These are phyloP conservation scores for Trematocara nigrifrons DNA, from an alignment of 2,113 vertebrate genomes.

Conservation along the genomic window DNA sequence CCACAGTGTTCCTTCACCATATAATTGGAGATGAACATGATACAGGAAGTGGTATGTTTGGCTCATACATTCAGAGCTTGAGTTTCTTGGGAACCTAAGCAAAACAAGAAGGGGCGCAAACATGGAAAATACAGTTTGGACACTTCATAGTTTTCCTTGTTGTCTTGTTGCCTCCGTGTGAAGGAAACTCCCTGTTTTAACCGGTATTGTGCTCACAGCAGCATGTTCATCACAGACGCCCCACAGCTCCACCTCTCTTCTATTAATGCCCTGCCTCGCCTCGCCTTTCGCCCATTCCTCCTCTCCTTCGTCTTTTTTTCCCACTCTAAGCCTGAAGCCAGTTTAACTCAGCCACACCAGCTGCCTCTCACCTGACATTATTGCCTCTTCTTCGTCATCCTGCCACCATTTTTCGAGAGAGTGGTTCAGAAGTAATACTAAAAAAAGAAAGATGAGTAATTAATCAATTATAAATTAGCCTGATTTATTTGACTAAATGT, in stretches of 20 bases:
- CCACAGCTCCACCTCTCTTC: neutral
- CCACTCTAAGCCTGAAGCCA: neutral
- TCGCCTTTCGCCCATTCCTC: neutral
- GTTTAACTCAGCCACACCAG: constrained; percentile 44
- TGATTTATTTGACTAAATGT: neutral
- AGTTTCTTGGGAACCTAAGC: neutral
- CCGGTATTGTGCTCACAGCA: neutral
- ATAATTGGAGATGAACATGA: neutral
- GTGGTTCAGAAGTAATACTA: neutral
- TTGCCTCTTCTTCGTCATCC: neutral
- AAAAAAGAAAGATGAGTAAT: neutral
- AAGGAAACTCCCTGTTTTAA: neutral
- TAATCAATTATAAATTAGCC: neutral
- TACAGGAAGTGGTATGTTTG: neutral
- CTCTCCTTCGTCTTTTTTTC: neutral
- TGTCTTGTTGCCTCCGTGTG: neutral
- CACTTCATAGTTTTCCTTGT: neutral
- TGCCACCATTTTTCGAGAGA: neutral
- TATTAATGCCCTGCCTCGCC: constrained; percentile 1
- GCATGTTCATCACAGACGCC: constrained; percentile 11
- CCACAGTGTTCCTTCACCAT: neutral
- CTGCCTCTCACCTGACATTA: constrained; percentile 17
- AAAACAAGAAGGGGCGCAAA: neutral
- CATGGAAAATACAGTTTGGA: neutral
- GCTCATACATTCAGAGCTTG: neutral